Evolutionary conservation across 2,888 invertebrate species (phyloP).

Genomic region (Drosophila pseudotakahashii): DNA sequence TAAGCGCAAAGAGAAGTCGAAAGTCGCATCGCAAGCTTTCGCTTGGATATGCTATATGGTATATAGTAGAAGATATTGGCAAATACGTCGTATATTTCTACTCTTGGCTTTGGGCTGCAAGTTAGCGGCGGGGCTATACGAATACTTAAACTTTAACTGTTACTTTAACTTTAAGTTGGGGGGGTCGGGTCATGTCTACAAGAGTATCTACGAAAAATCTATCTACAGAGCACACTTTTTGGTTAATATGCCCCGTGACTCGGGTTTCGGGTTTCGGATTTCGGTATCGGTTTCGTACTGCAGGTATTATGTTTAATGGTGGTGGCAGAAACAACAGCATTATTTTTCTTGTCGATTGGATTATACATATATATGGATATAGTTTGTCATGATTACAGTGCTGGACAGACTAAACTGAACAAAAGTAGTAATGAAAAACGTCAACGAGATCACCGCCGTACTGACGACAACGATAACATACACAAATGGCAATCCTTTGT

Average conservation of each 20-base stretch:
- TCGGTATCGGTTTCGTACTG: conserved; percentile 15
- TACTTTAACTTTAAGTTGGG: neutral
- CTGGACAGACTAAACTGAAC: conserved; percentile 73
- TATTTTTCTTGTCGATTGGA: conserved; percentile 26
- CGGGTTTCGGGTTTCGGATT: neutral
- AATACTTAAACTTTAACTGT: conserved; percentile 14
- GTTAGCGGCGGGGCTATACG: conserved; percentile 49
- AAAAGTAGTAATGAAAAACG: conserved; percentile 77
- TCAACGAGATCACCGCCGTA: conserved; percentile 64
- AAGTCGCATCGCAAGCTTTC: conserved; percentile 4
- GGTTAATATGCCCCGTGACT: conserved; percentile 6
- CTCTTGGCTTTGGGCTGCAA: conserved; percentile 75
- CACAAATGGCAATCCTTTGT: conserved; percentile 53
- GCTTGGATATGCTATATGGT: neutral
- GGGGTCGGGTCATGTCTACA: conserved; percentile 6
- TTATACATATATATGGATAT: conserved; percentile 23
- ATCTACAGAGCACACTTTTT: neutral
- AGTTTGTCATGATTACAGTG: conserved; percentile 31
- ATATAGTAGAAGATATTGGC: neutral
- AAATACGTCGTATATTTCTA: conserved; percentile 1
- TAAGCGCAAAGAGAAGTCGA: conserved; percentile 53
- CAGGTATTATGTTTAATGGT: conserved; percentile 26
- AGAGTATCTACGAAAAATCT: neutral
- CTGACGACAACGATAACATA: conserved; percentile 57
- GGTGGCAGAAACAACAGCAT: conserved; percentile 32